Evolutionary conservation across 1,140 invertebrate species (phyloP), one percentile per base, ranked within the genome.

Genomic region (Drosophila tsacasi): DNA sequence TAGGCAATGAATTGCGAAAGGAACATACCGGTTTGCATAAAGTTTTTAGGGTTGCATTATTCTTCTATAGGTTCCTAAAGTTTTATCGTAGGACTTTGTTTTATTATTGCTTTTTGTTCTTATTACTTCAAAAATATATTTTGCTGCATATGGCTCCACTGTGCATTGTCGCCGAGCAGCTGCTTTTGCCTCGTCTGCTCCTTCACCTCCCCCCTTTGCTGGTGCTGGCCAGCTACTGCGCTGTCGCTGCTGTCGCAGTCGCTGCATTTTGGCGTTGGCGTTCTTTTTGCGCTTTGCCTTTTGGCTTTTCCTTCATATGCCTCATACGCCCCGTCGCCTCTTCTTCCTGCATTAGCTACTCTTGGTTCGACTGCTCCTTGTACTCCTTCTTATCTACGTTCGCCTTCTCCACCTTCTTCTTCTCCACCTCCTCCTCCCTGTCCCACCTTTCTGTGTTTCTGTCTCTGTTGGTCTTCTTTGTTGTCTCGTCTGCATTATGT

Each of bases 231-330:
- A 30, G 52, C 23, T 57, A 75, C 72, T 76, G 67, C 68, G 68
- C 68, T 61, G 69, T 25, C 54, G 54, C 47, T 23, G 44, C 54
- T 47, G 60, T 55, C 66, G 73, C 65, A 54, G 80, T 76, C 61
- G 82, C 79, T 85, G 84, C 81, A 89, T 76, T 89, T 90, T 84
- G 74, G 85, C 83, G 83, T 87, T 86, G 83, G 83, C 85, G 84
- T 89, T 83, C 76, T 83, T 90, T 80, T 81, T 89, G 85, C 85
- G 64, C 74, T 89, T 79, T 76, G 84, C 81, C 77, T 90, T 90
- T 89, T 90, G 69, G 73, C 85, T 83, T 83, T 84, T 89, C 76
- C 76, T 79, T 79, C 75, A 78, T 35, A 71, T 63, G 74, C 12
- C 35, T 37, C 35, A 37, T 37, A 37, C 74, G 74, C 58, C 61